Base-by-base conservation (phyloP, 2,113 vertebrate species). In the Antechinus stuartii region DNA sequence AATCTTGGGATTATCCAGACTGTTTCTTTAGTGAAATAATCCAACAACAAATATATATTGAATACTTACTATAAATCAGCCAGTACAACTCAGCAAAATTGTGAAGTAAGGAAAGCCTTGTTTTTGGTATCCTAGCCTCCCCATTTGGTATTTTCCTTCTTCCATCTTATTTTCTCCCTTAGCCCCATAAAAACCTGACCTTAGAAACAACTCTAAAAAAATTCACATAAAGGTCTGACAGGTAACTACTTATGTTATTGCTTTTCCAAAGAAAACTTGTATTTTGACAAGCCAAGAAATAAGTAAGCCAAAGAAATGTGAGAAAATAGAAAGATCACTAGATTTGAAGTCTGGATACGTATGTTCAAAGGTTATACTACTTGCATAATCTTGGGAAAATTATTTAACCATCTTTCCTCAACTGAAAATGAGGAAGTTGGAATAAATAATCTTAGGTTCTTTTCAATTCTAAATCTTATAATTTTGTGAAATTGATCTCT, bases 91-190 rank as follows among this genome's bases (percentile, higher is more conserved):
- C 49, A 54, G 49, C 84, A 95, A 90, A 96, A 54, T 22, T 52
- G n/a, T 61, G 49, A 94, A 90, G 92, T 90, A 55, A 93, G 91
- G 42, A 27, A 94, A 92, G 10, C 22, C 55, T 14, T 54, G 19
- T 19, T 57, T 47, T 22, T 52, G 47, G 47, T 49, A 61, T 76
- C 9, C 47, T 90, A 92, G 68, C 35, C 25, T 76, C 3, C 93
- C 93, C 14, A 3, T 93, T 57, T 46, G 35, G 8, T 53, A 95
- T 9, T n/a, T n/a, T 54, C 46, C 47, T 91, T 27, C 0, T 61
- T 93, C 89, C 84, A 5, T 91, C 90, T 53, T 30, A 53, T 3
- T 19, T 47, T 84, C 91, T 92, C 50, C 10, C n/a, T 84, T 11
- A 91, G 46, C 12, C 9, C 46, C 50, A 25, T 30, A 46, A 49